Evolutionary conservation across 2,888 invertebrate species (phyloP).

Genomic region (Abrostola tripartita): DNA sequence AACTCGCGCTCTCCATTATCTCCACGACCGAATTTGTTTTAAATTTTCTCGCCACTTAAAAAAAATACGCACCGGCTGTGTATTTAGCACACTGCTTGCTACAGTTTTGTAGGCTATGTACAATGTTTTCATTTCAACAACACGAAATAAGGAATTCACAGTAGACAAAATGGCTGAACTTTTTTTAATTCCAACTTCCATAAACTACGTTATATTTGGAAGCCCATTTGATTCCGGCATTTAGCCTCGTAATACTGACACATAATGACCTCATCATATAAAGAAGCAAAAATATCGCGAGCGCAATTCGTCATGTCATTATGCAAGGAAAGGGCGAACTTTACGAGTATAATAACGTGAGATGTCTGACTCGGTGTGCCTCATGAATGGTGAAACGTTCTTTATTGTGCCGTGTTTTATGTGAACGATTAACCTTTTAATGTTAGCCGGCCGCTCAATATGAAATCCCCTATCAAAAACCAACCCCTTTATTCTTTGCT

Average conservation of each 20-base stretch:
- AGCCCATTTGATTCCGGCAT: slow-evolving; percentile 63
- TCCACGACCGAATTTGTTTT: slow-evolving; percentile 82
- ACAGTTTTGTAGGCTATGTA: slow-evolving; percentile 63
- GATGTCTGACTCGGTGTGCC: slow-evolving; percentile 84
- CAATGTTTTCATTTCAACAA: slow-evolving; percentile 63
- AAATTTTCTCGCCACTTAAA: slow-evolving; percentile 77
- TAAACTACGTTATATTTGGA: slow-evolving; percentile 60
- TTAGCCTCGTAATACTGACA: slow-evolving; percentile 72
- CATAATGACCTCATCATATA: slow-evolving; percentile 84
- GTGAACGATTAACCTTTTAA: slow-evolving; percentile 88
- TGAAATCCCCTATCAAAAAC: slow-evolving; percentile 68
- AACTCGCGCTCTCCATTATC: slow-evolving; percentile 85
- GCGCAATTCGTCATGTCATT: slow-evolving; percentile 88
- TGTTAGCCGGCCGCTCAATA: slow-evolving; percentile 77
- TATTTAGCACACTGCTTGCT: slow-evolving; percentile 62
- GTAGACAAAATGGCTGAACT: slow-evolving; percentile 25
- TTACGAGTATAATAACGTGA: slow-evolving; percentile 88
- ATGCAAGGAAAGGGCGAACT: slow-evolving; percentile 88
- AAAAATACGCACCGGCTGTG: slow-evolving; percentile 66
- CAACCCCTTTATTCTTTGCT: slow-evolving; percentile 39
- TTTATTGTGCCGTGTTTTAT: slow-evolving; percentile 87
- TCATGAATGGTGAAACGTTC: slow-evolving; percentile 84
- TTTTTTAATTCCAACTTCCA: slow-evolving; percentile 28
- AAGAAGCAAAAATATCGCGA: slow-evolving; percentile 86
- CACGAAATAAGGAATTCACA: slow-evolving; percentile 52